Evolutionary conservation across 2,888 invertebrate species (phyloP), one percentile per base, ranked within the genome.

Genomic region (Microdon myrmicae): DNA sequence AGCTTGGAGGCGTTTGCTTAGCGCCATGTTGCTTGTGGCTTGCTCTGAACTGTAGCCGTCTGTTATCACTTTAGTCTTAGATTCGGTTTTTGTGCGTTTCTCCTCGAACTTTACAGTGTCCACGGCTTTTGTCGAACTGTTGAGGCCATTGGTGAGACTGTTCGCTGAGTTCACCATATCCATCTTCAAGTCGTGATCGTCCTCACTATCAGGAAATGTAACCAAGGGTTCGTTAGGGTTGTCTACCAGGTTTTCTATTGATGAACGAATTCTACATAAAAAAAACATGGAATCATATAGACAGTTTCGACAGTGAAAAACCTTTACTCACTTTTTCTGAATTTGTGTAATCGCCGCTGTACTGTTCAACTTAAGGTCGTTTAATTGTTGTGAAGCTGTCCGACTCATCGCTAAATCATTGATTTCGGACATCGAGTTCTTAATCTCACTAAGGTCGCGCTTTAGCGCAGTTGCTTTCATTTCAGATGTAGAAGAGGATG

Each of bases 351-450:
- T 75, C 67, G 75, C 72, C 59, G 73, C 72, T 51, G 75, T 70
- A 54, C 74, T 77, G 48, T 73, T 75, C 53, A 76, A 68, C 59
- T 73, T 68, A 68, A 77, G 72, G 71, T 77, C 76, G 56, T 76
- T 75, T 54, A 77, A 72, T 68, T 76, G 73, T 49, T 75, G 72
- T 68, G 68, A 41, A 66, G 68, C 31, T 68, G 43, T 69, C n/a
- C 75, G 73, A 43, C 76, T 74, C 69, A 74, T 70, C 41, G 77
- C 76, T 70, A 90, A 82, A 73, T 87, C 91, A 81, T 90, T 92
- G 87, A 93, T 92, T 82, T 92, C 92, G 64, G 90, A 89, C 79
- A 93, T 90, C 75, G 90, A 90, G 76, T 89, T 90, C 79, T 92
- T 88, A 44, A 80, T 77, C 68, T 79, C 79, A 67, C 69, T 77